Evolutionary conservation across 1,140 invertebrate species (phyloP).

Genomic region (Bombus affinis): DNA sequence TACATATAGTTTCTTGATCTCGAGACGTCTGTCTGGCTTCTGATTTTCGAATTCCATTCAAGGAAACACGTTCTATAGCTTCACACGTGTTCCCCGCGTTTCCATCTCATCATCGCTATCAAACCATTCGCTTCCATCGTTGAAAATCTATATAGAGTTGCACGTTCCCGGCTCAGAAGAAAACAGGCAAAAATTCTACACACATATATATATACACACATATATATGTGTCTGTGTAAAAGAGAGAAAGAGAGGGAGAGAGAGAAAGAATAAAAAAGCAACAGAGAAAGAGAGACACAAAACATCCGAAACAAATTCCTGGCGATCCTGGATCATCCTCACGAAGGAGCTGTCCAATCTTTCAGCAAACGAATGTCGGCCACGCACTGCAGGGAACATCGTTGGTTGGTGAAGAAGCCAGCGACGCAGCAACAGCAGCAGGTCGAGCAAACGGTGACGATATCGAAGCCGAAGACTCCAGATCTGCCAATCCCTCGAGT

Average conservation of each 20-base stretch:
- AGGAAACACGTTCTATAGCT: not conserved
- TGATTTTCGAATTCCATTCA: not conserved
- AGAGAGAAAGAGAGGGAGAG: not conserved
- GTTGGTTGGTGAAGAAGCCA: slow-evolving; percentile 84
- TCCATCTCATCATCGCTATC: not conserved
- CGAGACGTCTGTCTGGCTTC: not conserved
- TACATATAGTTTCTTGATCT: slow-evolving; percentile 2
- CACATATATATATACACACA: no score
- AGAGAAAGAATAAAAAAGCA: slow-evolving; percentile 17
- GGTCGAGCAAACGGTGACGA: slow-evolving; percentile 42
- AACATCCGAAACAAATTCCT: not conserved
- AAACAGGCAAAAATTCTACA: not conserved
- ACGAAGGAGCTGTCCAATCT: slow-evolving; percentile 76
- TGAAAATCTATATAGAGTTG: not conserved
- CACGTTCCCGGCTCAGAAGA: not conserved
- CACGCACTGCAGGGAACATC: slow-evolving; percentile 88
- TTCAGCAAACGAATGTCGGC: slow-evolving; percentile 89
- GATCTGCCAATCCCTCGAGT: slow-evolving; percentile 30
- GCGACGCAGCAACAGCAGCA: slow-evolving; percentile 52
- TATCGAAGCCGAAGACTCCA: not conserved
- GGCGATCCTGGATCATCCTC: slow-evolving; percentile 45
- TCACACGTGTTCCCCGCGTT: not conserved
- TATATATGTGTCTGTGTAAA: not conserved
- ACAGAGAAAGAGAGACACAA: slow-evolving; percentile 25
- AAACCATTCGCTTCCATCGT: slow-evolving; percentile 1